A percentile compares a stretch with the other conserved stretches of the same genome.
These are phyloP conservation scores for Ganaspis brasiliensis DNA, from an alignment of 2,888 invertebrate genomes.

Conservation along the genomic window DNA sequence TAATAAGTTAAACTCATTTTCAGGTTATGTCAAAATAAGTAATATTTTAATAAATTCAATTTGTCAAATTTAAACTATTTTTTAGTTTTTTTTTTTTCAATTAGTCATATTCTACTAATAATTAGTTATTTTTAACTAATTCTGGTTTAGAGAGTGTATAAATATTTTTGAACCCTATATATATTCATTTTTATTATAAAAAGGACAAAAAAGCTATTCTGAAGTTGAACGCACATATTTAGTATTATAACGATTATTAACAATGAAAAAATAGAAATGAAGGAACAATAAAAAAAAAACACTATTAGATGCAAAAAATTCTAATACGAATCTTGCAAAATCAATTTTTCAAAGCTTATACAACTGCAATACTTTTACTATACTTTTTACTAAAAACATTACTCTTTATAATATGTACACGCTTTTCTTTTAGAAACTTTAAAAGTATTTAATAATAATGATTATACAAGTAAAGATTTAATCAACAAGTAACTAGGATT, in stretches of 20 bases:
- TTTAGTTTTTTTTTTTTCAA: no score
- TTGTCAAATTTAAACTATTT: no score
- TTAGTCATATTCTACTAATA: no score
- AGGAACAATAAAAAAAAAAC: not conserved
- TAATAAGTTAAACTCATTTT: no score
- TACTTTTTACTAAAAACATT: not conserved
- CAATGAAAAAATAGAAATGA: not conserved
- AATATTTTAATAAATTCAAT: no score
- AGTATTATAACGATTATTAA: not conserved
- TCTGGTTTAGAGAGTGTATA: no score
- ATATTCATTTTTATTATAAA: slow-evolving; percentile 2
- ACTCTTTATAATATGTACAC: not conserved
- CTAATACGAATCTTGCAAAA: not conserved
- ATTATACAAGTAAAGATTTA: not conserved
- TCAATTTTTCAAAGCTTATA: not conserved
- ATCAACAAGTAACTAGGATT: not conserved
- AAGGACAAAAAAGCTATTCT: not conserved
- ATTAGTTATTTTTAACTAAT: no score
- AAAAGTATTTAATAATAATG: not conserved
- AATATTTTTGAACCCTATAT: slow-evolving; percentile 15
- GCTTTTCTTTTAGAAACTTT: slow-evolving; percentile 1
- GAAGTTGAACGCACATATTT: not conserved
- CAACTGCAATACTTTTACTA: not conserved
- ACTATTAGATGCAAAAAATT: not conserved
- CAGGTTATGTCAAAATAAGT: no score